A percentile compares a stretch with the other conserved stretches of the same genome.
Evolutionary conservation across 2,888 invertebrate species (phyloP).

Genomic region (Andrena fulva): DNA sequence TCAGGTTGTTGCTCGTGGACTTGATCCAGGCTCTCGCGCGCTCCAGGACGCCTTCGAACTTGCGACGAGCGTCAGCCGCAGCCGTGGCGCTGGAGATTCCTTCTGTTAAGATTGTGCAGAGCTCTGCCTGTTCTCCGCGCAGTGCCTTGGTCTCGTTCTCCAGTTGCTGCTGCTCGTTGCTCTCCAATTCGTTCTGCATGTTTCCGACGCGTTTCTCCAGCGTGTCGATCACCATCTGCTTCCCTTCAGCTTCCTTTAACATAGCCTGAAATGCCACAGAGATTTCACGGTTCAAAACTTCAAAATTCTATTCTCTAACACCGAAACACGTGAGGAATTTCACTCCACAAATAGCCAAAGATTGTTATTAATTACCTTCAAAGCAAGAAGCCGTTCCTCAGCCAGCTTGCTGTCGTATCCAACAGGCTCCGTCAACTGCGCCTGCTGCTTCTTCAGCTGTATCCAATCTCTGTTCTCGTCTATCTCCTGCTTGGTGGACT

Average conservation of each 20-base stretch:
- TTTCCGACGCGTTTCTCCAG: conserved; percentile 93
- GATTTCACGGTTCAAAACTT: background rate
- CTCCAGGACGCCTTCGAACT: conserved; percentile 92
- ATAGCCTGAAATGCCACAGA: conserved; percentile 85
- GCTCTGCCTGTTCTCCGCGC: conserved; percentile 90
- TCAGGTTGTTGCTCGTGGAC: conserved; percentile 90
- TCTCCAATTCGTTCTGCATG: conserved; percentile 94
- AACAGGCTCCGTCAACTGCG: conserved; percentile 89
- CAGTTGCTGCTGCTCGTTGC: conserved; percentile 92
- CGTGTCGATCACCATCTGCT: conserved; percentile 92
- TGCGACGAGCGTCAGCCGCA: conserved; percentile 89
- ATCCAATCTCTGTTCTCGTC: conserved; percentile 93
- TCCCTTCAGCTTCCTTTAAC: conserved; percentile 93
- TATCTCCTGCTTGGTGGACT: conserved; percentile 92
- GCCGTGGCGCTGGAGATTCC: conserved; percentile 91
- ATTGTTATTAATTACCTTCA: conserved; percentile 85
- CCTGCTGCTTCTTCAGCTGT: conserved; percentile 89
- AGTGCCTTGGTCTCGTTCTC: conserved; percentile 91
- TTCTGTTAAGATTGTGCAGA: conserved; percentile 89
- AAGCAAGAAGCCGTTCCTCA: conserved; percentile 90
- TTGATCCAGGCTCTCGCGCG: conserved; percentile 93
- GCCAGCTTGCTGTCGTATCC: conserved; percentile 92
- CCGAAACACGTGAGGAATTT: background rate
- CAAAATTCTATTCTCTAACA: no score
- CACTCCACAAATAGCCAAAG: background rate